These are phyloP conservation scores for Synergus gifuensis DNA, from an alignment of 2,888 invertebrate genomes.

Conservation along the genomic window DNA sequence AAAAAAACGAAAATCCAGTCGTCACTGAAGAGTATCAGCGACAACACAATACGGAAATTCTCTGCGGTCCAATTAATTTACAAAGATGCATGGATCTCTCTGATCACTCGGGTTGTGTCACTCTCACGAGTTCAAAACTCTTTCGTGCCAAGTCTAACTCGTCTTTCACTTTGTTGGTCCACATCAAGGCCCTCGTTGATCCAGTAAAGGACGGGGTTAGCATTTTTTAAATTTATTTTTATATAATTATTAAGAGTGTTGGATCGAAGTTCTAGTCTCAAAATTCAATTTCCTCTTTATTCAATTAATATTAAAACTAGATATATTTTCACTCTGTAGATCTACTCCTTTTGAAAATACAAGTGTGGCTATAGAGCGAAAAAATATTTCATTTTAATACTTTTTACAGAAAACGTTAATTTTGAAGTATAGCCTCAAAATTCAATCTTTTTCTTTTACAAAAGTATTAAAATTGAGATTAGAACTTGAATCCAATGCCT, in stretches of 20 bases:
- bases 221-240: constrained; percentile 40
- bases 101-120: constrained; percentile 90
- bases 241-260: not conserved
- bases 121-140: constrained; percentile 91
- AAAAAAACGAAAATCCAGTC: constrained; percentile 85
- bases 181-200: constrained; percentile 86
- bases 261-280: too few relatives aligned
- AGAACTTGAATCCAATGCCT: too few relatives aligned
- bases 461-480: too few relatives aligned
- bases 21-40: constrained; percentile 89
- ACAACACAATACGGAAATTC: constrained; percentile 92
- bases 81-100: constrained; percentile 90
- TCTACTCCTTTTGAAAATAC: too few relatives aligned
- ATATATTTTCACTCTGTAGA: too few relatives aligned
- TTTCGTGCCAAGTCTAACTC: constrained; percentile 86
- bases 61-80: constrained; percentile 93
- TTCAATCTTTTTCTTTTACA: not conserved
- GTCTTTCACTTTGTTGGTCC: constrained; percentile 84
- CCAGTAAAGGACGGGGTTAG: constrained; percentile 81
- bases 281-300: too few relatives aligned
- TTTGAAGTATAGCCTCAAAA: too few relatives aligned
- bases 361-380: not conserved
- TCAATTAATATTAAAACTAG: too few relatives aligned
- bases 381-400: not conserved
- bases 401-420: too few relatives aligned